A percentile compares a stretch with the other conserved stretches of the same genome.
phyloP scores from a whole-genome alignment of 2,797 vertebrate genomes.

The Pyrocephalus nanus region DNA sequence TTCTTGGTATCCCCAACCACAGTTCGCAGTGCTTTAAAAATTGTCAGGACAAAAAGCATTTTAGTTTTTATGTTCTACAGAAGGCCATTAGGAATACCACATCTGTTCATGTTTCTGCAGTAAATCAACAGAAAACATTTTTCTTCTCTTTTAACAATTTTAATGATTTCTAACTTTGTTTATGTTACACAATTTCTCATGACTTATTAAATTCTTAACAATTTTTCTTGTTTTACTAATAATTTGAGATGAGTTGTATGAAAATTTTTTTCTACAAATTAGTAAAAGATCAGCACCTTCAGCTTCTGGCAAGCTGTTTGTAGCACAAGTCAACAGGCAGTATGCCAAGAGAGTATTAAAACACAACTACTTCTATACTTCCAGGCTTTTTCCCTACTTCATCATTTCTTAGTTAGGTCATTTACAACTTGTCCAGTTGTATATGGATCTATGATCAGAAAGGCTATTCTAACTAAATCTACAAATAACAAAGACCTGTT shows the following conservation, averaged over 20 bases:
- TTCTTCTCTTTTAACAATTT: conserved; percentile 27
- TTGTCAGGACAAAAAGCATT: conserved; percentile 23
- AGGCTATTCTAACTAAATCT: neutral
- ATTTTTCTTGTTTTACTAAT: neutral
- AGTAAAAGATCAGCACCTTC: neutral
- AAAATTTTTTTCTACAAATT: neutral
- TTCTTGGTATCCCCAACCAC: neutral
- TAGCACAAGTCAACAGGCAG: neutral
- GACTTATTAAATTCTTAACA: neutral
- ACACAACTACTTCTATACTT: neutral
- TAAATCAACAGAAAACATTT: conserved; percentile 32
- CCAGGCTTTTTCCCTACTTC: neutral
- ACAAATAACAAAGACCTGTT: neutral
- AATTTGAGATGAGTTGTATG: neutral
- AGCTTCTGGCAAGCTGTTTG: neutral
- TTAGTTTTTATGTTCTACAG: conserved; percentile 58
- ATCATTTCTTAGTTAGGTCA: neutral
- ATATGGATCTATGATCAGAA: neutral
- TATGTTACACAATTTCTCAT: neutral
- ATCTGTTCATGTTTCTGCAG: conserved; percentile 31
- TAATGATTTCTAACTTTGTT: neutral
- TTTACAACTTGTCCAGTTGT: neutral
- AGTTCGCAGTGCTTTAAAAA: conserved; percentile 23
- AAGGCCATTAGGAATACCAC: conserved; percentile 46
- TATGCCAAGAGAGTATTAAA: neutral